Base-by-base conservation (phyloP, 1,140 invertebrate species). In the Cherax quadricarinatus region DNA sequence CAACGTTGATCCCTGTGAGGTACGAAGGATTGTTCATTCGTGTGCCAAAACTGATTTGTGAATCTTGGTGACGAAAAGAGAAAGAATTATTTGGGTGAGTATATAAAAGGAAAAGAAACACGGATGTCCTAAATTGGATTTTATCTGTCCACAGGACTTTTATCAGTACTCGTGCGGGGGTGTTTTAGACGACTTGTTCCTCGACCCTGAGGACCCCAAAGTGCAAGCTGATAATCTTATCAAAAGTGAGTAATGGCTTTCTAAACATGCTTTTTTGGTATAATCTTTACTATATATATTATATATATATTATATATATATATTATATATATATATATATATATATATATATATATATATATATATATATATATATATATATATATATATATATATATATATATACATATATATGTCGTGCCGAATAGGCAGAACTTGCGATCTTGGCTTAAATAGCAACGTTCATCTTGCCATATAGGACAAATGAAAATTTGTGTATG, bases 121-220 rank as follows among this genome's bases (percentile, higher is more conserved):
- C 18, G 4, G n/a, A 21, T 80, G 78, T 18, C 30, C 30, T 41
- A 14, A 7, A 80, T 10, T 80, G 1, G 14, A 49, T 57, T 81
- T 16, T 89, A 14, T 62, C 9, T 16, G 12, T 62, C 53, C 70
- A 24, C 79, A 93, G 93, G 89, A 93, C 87, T 93, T 93, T 82
- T 93, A 93, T 60, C 86, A 93, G 82, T 93, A 93, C n/a, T 48
- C 93, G 24, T 93, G 93, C 79, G 93, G 93, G 6, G 90, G 90
- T 3, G 86, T 92, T 4, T 53, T 79, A 6, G 89, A 93, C 30
- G 82, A 92, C 24, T 48, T 18, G 2, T 89, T 88, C 60, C 81
- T 93, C 16, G 53, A 70, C 3, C 93, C 93, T 14, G 86, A 89
- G 75, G 60, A 89, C n/a, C 89, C 62, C 0, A 10, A 80, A 48